Evolutionary conservation across 2,113 vertebrate species (phyloP).

Genomic region (Emydocephalus ijimae): DNA sequence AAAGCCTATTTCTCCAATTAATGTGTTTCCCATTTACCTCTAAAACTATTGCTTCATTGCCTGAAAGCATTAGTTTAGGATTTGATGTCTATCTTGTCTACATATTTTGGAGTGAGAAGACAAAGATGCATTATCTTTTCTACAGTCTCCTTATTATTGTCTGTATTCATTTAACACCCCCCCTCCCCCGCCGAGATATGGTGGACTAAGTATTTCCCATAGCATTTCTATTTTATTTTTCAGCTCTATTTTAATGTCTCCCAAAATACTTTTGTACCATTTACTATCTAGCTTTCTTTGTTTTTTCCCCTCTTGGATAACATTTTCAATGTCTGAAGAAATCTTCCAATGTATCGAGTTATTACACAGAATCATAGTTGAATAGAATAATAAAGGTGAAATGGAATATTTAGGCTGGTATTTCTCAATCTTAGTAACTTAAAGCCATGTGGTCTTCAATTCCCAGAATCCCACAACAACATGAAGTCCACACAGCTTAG

Average conservation of each 20-base stretch:
- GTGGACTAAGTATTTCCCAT: background rate
- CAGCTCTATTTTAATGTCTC: background rate
- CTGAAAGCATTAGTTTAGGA: background rate
- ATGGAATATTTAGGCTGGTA: background rate
- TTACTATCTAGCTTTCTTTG: background rate
- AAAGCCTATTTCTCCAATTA: background rate
- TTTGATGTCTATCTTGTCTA: background rate
- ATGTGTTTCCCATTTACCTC: background rate
- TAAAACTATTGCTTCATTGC: background rate
- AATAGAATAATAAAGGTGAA: background rate
- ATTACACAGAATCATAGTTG: background rate
- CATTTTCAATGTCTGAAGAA: background rate
- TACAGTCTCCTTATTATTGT: background rate
- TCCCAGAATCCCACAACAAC: background rate
- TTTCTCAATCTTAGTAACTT: background rate
- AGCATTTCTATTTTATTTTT: background rate
- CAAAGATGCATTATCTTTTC: background rate
- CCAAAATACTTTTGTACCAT: background rate
- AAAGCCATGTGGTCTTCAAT: background rate
- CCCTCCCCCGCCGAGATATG: accelerated
- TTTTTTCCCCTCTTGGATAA: background rate
- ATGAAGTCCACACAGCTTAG: background rate
- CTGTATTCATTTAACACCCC: background rate
- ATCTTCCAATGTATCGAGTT: background rate
- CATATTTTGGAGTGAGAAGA: background rate